Evolutionary conservation across 2,888 invertebrate genomes (phyloP).

Genomic region (Ctenicera cuprea): DNA sequence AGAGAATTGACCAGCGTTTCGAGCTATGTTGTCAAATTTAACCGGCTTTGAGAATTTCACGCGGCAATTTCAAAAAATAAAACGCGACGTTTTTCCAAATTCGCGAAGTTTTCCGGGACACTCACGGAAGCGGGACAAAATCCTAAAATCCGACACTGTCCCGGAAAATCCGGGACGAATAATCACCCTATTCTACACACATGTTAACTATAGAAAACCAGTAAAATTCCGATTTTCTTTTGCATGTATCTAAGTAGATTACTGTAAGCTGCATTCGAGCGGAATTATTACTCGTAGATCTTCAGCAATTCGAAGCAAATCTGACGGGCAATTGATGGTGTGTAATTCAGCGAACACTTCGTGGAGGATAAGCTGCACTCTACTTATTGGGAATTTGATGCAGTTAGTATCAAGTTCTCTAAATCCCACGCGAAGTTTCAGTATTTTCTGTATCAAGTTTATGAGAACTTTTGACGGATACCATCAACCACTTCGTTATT

Average conservation of each 20-base stretch:
- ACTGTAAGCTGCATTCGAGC: neutral
- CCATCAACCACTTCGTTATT: no score
- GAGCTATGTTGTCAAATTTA: no score
- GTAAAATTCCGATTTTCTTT: constrained; percentile 1
- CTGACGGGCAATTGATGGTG: constrained; percentile 22
- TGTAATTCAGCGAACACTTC: constrained; percentile 14
- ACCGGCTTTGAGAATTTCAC: no score
- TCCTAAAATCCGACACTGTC: no score
- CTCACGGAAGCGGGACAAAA: no score
- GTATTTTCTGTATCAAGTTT: neutral
- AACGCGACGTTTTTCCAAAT: no score
- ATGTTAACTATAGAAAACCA: neutral
- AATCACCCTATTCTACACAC: no score
- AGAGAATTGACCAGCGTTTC: no score
- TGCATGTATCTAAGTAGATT: constrained; percentile 8
- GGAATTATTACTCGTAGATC: constrained; percentile 10
- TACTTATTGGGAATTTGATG: neutral
- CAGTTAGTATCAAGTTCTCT: constrained; percentile 1
- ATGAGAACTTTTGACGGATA: no score
- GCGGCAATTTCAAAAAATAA: no score
- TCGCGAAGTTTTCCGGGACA: no score
- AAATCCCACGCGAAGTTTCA: neutral
- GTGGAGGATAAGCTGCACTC: constrained; percentile 15
- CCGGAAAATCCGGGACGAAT: no score
- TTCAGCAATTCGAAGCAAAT: constrained; percentile 10